Base-by-base conservation (phyloP, 2,888 invertebrate genomes). In the Choreutis nemorana region DNA sequence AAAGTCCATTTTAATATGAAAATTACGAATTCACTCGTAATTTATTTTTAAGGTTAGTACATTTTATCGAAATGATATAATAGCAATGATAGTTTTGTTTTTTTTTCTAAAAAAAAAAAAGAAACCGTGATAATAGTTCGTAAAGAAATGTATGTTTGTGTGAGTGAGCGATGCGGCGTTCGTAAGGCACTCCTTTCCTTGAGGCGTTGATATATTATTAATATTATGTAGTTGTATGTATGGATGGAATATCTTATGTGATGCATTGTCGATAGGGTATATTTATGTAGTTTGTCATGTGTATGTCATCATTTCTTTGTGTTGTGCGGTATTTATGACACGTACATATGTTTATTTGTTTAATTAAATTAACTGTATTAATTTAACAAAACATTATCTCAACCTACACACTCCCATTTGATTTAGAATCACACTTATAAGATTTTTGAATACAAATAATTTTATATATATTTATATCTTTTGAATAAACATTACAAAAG, bases 81-180 rank as follows among this genome's bases (percentile, higher is more conserved):
- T 68, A 56, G 58, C 70, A 58, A n/a, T n/a, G n/a, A n/a, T n/a
- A n/a, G n/a, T n/a, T n/a, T 58, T 57, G 49, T 61, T 65, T 56
- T 57, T 65, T 70, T 64, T 65, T 61, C n/a, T n/a, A n/a, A n/a
- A n/a, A 58, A 61, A 59, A 70, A 55, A 45, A 63, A 64, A 52
- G 45, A 63, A 75, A 73, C 75, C 68, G 80, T 80, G 80, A 80
- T 80, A 80, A 70, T 80, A 79, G 80, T 65, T 72, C 54, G 58
- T 59, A 75, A 78, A 71, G 73, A 67, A 56, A 50, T 51, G 65
- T 55, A 46, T 62, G 70, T 49, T 40, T 57, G 64, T 42, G 56
- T 55, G 67, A 48, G 61, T 61, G 66, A 50, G 55, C 50, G 64
- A 49, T 52, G 51, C 57, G 72, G 70, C 70, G 52, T 67, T 66